Base-by-base conservation (phyloP, 2,113 vertebrate genomes). In the Tyto alba region DNA sequence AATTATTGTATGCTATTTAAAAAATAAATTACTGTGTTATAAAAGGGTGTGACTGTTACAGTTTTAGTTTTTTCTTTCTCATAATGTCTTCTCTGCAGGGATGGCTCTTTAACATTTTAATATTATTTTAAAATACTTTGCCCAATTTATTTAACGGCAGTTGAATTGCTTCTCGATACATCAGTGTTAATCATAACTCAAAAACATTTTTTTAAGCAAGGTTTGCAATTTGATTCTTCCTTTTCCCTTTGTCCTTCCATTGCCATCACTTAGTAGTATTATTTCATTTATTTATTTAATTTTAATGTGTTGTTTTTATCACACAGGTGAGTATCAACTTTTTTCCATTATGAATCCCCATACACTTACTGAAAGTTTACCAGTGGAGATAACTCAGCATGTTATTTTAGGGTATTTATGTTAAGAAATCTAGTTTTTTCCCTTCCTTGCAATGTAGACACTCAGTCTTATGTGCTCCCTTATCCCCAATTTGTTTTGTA, bases 401-500 rank as follows among this genome's bases (percentile, higher is more conserved):
- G 34, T 38, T 87, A 47, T 74, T 87, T 84, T 68, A 91, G 94
- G 48, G 40, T 76, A 62, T 85, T 69, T 92, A 17, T n/a, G 3
- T 72, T 67, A 29, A 95, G 91, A 95, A 87, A 48, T 74, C 13
- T 59, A 94, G 94, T 27, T 55, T 95, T 77, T 66, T 68, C 73
- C 83, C 56, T 77, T 88, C 73, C 64, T 27, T 85, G 87, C 66
- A 75, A 92, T 1, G 11, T 43, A 92, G 83, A 85, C 66, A 15
- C 22, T 74, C 55, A 63, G 52, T 90, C 52, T 93, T 73, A 67
- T 63, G 21, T 82, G 66, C 36, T 86, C 86, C 91, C 76, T 16
- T 90, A 55, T 85, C 91, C 84, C 66, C 13, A 60, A 74, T 73
- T 85, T 93, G 38, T 89, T 96, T 92, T 96, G 38, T 96, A 43